Conservation (phyloP, 2,113 vertebrate genomes). For the Puma concolor region DNA sequence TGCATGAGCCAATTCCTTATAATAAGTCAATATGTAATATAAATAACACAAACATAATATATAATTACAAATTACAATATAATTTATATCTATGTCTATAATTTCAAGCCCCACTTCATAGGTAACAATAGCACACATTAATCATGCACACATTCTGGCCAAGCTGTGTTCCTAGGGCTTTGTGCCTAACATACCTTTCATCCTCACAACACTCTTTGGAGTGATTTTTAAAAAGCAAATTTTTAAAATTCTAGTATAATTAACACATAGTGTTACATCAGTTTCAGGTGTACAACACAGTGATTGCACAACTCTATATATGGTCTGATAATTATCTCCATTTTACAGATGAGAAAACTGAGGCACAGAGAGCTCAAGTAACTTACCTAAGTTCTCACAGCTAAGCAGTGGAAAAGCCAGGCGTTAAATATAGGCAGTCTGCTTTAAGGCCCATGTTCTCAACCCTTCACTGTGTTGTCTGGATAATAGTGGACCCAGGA, state of each 20-base stretch:
- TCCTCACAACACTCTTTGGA: neutral
- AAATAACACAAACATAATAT: neutral
- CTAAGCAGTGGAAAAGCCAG: neutral
- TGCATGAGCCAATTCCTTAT: neutral
- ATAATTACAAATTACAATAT: neutral
- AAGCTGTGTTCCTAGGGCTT: conserved; percentile 11
- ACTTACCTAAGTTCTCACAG: neutral
- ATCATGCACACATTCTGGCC: neutral
- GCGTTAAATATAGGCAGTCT: neutral
- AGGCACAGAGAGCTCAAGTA: neutral
- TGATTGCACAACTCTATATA: neutral
- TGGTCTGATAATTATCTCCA: neutral
- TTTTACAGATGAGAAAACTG: conserved; percentile 29
- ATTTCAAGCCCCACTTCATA: neutral
- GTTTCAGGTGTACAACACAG: neutral
- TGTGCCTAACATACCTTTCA: neutral
- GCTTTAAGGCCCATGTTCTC: neutral
- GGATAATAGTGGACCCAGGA: neutral
- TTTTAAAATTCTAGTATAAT: neutral
- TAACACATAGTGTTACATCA: neutral
- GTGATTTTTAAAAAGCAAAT: neutral
- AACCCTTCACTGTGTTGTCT: neutral
- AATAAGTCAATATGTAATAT: neutral
- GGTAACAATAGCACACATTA: neutral
- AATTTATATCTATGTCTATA: neutral